phyloP scores from a whole-genome alignment of 2,888 invertebrate genomes.

The Drosophila kambysellisi region DNA sequence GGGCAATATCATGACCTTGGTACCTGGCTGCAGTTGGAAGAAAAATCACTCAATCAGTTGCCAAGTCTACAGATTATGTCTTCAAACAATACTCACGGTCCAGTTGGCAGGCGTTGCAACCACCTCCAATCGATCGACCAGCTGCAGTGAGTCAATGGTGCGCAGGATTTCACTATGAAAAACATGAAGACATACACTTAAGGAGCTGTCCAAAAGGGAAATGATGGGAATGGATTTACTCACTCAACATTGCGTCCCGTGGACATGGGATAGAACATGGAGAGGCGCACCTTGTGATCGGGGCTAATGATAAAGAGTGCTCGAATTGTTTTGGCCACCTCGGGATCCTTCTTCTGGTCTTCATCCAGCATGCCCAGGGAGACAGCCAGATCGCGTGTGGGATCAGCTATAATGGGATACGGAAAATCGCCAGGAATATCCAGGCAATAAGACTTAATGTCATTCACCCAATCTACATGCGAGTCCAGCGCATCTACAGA shows the following conservation, averaged over 20 bases:
- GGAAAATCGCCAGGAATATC: conserved; percentile 91
- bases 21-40: conserved; percentile 86
- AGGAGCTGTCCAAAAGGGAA: not conserved
- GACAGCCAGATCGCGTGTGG: conserved; percentile 89
- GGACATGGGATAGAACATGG: conserved; percentile 93
- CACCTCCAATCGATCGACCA: conserved; percentile 89
- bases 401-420: conserved; percentile 94
- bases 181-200: not conserved
- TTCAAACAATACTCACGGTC: conserved; percentile 87
- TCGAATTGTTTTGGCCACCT: conserved; percentile 89
- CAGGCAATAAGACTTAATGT: conserved; percentile 89
- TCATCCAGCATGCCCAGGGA: conserved; percentile 92
- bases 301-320: conserved; percentile 93
- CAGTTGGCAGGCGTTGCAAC: conserved; percentile 95
- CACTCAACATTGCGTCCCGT: conserved; percentile 95
- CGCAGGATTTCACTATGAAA: conserved; percentile 91
- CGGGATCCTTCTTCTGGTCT: conserved; percentile 88
- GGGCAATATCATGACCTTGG: conserved; percentile 93
- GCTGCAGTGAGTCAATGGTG: conserved; percentile 92
- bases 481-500: conserved; percentile 91
- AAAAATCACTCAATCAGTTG: not conserved
- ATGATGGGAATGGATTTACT: conserved; percentile 82
- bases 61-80: not conserved
- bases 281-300: conserved; percentile 91
- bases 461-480: conserved; percentile 92